Conservation (phyloP, 2,113 vertebrate species). For the Litocranius walleri region DNA sequence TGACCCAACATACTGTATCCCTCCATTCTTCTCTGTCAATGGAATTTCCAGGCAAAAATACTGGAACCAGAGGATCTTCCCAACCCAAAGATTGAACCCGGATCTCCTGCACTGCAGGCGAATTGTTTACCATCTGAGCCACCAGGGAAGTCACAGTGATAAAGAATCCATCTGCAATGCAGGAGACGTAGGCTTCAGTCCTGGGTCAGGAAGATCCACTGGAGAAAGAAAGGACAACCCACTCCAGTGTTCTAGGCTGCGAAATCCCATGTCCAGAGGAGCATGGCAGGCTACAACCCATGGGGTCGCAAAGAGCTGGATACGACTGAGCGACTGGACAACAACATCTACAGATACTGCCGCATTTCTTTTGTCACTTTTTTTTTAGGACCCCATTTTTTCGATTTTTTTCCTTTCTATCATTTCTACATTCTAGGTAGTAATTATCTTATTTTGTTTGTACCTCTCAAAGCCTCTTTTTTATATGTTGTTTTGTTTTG, state of each 20-base stretch:
- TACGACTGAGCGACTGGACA: background rate
- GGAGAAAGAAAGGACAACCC: background rate
- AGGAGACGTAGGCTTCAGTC: background rate
- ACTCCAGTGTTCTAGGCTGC: background rate
- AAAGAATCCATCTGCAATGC: background rate
- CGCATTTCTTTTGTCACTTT: background rate
- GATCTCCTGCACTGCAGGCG: background rate
- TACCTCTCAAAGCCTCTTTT: background rate
- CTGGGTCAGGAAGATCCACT: background rate
- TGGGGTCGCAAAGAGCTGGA: background rate
- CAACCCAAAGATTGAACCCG: background rate
- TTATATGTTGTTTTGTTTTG: background rate
- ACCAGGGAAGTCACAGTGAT: background rate
- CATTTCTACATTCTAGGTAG: background rate
- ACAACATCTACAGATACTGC: background rate
- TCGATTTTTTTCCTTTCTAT: background rate
- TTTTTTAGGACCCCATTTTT: background rate
- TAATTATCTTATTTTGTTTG: conserved; percentile 24
- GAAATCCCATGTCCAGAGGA: background rate
- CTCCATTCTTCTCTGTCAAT: background rate
- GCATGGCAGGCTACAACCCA: background rate
- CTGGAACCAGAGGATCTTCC: background rate
- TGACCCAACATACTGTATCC: background rate
- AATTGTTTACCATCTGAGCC: background rate
- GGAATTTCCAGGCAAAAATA: background rate